Conservation (phyloP, 2,888 invertebrate genomes). For the Oeneis ivallda region DNA sequence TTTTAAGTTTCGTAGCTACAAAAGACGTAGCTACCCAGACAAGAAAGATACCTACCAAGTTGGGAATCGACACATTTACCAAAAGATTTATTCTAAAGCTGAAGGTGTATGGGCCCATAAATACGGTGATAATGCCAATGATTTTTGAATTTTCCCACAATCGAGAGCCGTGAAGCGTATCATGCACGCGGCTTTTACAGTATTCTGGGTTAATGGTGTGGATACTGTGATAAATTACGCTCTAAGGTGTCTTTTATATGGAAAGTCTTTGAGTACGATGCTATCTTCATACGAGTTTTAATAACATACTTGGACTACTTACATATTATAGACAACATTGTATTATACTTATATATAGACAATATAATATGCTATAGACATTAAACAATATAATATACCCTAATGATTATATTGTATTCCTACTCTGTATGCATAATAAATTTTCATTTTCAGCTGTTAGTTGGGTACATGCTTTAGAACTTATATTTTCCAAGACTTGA, state of each 20-base stretch:
- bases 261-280: conserved; percentile 8
- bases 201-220: conserved; percentile 17
- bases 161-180: conserved; percentile 13
- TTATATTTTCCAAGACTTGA: no score
- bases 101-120: conserved; percentile 6
- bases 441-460: no score
- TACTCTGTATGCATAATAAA: no score
- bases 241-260: conserved; percentile 6
- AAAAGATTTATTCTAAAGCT: neutral
- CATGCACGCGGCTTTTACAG: conserved; percentile 19
- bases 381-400: no score
- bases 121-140: conserved; percentile 12
- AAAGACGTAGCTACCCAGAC: neutral
- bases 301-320: no score
- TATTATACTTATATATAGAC: no score
- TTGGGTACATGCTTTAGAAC: no score
- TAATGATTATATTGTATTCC: no score
- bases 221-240: conserved; percentile 22
- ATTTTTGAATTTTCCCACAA: conserved; percentile 14
- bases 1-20: no score
- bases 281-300: neutral
- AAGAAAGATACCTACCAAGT: neutral
- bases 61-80: neutral
- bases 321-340: no score
- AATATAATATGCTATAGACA: no score